Evolutionary conservation across 2,113 vertebrate genomes (phyloP).

Genomic region (Rafetus swinhoei): DNA sequence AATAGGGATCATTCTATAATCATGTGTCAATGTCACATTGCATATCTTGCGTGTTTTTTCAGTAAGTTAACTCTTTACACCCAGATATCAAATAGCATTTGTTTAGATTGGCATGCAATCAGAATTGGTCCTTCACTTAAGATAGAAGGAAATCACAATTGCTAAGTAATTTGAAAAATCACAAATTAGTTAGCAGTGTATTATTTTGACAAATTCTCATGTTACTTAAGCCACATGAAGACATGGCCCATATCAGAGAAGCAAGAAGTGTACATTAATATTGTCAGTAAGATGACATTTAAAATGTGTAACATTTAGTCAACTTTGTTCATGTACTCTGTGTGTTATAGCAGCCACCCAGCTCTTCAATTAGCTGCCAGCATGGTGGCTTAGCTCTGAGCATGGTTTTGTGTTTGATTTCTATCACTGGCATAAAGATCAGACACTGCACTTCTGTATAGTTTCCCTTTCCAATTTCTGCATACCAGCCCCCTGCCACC

Average conservation of each 20-base stretch:
- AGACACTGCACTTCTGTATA: background rate
- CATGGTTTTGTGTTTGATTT: background rate
- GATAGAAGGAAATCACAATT: rapidly evolving
- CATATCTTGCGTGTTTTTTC: background rate
- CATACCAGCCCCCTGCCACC: background rate
- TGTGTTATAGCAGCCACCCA: background rate
- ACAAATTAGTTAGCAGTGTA: background rate
- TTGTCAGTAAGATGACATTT: background rate
- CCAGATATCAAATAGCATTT: background rate
- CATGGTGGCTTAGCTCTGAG: background rate
- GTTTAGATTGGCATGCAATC: background rate
- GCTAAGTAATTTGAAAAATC: rapidly evolving
- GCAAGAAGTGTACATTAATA: background rate
- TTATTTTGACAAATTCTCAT: background rate
- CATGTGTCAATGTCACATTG: background rate
- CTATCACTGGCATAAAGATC: background rate
- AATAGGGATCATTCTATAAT: background rate
- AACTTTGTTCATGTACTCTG: background rate
- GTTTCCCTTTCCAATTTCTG: background rate
- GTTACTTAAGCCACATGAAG: background rate
- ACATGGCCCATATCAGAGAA: background rate
- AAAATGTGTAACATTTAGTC: background rate
- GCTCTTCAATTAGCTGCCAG: background rate
- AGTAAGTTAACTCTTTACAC: background rate
- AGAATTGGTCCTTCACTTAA: background rate